Percentiles rank a stretch among this genome's conserved stretches.
Conservation (phyloP, 2,888 invertebrate species). For the Cantharis flavilabris region DNA sequence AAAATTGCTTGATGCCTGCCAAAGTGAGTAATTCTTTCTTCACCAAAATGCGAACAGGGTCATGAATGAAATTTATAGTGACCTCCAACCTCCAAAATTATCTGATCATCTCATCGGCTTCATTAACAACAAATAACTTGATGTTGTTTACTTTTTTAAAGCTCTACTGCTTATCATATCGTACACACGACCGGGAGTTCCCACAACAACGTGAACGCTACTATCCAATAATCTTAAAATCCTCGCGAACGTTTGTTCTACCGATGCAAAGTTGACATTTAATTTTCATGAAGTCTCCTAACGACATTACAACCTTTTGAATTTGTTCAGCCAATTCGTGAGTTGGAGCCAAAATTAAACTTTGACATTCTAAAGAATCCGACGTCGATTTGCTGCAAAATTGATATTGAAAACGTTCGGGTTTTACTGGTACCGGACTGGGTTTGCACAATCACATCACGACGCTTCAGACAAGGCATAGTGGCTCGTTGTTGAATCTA, state of each 20-base stretch:
- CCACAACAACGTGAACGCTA: conserved; percentile 97
- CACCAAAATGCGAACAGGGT: conserved; percentile 94
- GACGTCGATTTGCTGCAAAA: conserved; percentile 96
- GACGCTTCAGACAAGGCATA: conserved; percentile 93
- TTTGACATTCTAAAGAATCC: conserved; percentile 88
- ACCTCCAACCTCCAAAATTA: conserved; percentile 95
- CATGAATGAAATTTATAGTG: conserved; percentile 96
- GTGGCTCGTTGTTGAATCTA: conserved; percentile 99
- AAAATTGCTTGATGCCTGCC: conserved; percentile 99
- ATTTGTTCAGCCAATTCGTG: conserved; percentile 79
- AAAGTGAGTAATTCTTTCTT: conserved; percentile 95
- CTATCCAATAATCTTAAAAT: conserved; percentile 90
- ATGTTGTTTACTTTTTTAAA: conserved; percentile 83
- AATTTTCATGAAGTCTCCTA: conserved; percentile 98
- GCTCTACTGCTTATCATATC: conserved; percentile 94
- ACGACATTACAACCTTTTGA: conserved; percentile 90
- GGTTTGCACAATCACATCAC: conserved; percentile 99
- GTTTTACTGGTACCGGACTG: conserved; percentile 99
- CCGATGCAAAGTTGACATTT: conserved; percentile 99
- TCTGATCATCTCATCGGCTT: conserved; percentile 96
- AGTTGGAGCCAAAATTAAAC: conserved; percentile 97
- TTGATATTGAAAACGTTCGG: conserved; percentile 98
- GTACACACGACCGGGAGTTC: conserved; percentile 96
- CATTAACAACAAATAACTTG: conserved; percentile 97
- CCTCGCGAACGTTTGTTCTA: conserved; percentile 97